Evolutionary conservation across 30 jellyfish, hydroid and myxozoan genomes (phyloP), one percentile per base, ranked within the genome.

Genomic region (Catostylus mosaicus): DNA sequence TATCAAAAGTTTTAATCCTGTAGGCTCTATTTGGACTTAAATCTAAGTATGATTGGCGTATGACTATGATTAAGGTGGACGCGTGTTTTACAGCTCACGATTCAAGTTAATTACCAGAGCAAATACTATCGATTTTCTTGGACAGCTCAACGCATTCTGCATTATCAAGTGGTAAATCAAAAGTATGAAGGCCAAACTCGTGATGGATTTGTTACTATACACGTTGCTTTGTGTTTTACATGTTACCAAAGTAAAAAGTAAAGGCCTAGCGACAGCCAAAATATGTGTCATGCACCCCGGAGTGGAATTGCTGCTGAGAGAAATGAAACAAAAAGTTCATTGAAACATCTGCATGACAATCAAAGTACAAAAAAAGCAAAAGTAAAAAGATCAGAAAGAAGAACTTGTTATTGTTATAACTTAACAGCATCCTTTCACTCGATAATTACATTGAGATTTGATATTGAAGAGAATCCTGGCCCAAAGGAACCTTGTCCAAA

Each of bases 381-480:
- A 73, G 48, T 38, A 31, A 73, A 38, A n/a, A 73, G 78, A 51
- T 38, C 85, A 73, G 45, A 73, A 30, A 73, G 85, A 73, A 73
- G 65, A 43, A n/a, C 85, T 38, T 31, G 48, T 8, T 77, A 54
- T 37, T 61, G 56, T 61, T 9, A 29, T 24, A 59, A 77, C 80
- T 77, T 67, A 3, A 29, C 88, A 30, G 23, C 80, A 18, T 18
- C 88, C 43, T 77, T 77, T 57, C n/a, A 57, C 48, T 47, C 27
- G 47, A 45, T 51, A 73, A 27, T 77, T 0, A 22, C 65, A 30
- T 20, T 77, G 67, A 29, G 66, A 0, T 31, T 34, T 31, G 88
- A 77, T 51, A 61, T 77, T 34, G 85, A 77, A 59, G 36, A 54
- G 61, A 80, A 80, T 36, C 90, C 90, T 35, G 90, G 85, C 73